Conservation (phyloP, 2,888 invertebrate genomes). For the Scaptomyza tumidula region DNA sequence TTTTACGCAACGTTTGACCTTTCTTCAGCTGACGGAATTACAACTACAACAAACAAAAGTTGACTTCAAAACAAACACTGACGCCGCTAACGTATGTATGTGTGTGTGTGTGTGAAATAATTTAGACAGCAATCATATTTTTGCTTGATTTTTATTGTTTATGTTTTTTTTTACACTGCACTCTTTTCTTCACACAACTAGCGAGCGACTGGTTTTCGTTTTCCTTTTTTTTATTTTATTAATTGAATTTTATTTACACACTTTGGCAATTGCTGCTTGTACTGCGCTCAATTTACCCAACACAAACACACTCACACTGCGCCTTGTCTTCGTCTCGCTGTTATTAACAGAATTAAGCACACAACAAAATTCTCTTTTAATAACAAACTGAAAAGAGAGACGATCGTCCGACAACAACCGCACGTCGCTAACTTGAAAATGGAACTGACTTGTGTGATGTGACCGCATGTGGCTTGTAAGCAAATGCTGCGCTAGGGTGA, state of each 20-base stretch:
- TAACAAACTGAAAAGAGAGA: slow-evolving; percentile 48
- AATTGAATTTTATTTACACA: slow-evolving; percentile 73
- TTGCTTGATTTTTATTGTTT: slow-evolving; percentile 49
- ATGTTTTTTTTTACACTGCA: slow-evolving; percentile 61
- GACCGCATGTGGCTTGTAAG: slow-evolving; percentile 6
- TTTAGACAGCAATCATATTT: slow-evolving; percentile 52
- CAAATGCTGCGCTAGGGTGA: slow-evolving; percentile 25
- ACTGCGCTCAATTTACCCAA: slow-evolving; percentile 36
- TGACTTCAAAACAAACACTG: slow-evolving; percentile 40
- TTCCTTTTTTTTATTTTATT: slow-evolving; percentile 54
- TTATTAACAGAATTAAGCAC: slow-evolving; percentile 69
- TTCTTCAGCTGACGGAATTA: slow-evolving; percentile 49
- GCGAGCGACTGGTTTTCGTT: slow-evolving; percentile 44
- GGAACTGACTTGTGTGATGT: slow-evolving; percentile 38
- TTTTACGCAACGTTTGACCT: slow-evolving; percentile 77
- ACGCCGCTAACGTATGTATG: slow-evolving; percentile 25
- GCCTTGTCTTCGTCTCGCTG: slow-evolving; percentile 39
- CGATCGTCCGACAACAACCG: slow-evolving; percentile 45
- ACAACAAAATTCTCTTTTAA: slow-evolving; percentile 63
- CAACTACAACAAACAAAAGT: slow-evolving; percentile 14
- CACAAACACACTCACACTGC: slow-evolving; percentile 45
- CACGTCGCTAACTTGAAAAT: slow-evolving; percentile 41
- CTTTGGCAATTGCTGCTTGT: slow-evolving; percentile 39
- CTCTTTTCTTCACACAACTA: slow-evolving; percentile 38
- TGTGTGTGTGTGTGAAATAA: slow-evolving; percentile 37